phyloP scores from a whole-genome alignment of 2,797 vertebrate species.

The Clarias laeviceps region DNA sequence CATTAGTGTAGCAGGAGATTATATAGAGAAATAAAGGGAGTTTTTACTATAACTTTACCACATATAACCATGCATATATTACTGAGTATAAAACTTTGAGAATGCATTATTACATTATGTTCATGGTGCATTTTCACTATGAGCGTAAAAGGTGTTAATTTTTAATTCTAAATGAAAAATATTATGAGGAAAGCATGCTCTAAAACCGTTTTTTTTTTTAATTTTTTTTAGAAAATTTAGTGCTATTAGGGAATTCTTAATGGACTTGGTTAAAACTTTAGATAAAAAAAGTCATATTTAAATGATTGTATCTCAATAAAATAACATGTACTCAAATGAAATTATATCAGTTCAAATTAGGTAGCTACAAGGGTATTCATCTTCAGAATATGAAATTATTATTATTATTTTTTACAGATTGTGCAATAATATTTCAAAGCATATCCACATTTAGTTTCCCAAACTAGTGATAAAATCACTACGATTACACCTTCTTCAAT shows the following conservation, averaged over 20 bases:
- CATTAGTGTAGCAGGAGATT: too few species aligned
- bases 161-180: neutral
- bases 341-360: neutral
- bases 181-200: neutral
- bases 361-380: neutral
- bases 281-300: neutral
- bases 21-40: too few species aligned
- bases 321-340: too few species aligned
- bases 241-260: neutral
- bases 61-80: neutral
- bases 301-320: neutral
- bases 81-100: neutral
- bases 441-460: too few species aligned
- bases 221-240: neutral
- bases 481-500: neutral
- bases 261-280: neutral
- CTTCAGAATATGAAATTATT: too few species aligned
- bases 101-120: neutral
- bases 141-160: neutral
- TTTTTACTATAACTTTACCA: too few species aligned
- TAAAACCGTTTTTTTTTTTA: neutral
- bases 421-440: too few species aligned
- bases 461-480: neutral
- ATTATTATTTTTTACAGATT: too few species aligned
- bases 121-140: neutral